phyloP scores from a whole-genome alignment of 2,888 invertebrate species.

The Lordiphosa fenestrarum region DNA sequence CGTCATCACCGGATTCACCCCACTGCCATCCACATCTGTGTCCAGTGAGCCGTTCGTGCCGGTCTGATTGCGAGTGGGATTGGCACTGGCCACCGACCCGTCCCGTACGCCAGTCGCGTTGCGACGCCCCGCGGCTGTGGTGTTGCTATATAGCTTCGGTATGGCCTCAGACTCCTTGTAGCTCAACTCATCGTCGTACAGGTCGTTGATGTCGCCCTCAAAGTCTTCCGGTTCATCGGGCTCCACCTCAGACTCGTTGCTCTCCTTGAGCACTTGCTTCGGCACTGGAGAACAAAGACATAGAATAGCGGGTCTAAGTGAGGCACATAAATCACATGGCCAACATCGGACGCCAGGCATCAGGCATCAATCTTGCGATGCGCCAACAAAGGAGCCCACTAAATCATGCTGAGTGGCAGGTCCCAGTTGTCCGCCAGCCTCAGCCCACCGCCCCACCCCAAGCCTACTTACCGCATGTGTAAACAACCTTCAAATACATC shows the following conservation, averaged over 20 bases:
- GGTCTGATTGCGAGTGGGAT: slow-evolving; percentile 48
- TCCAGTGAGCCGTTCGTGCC: slow-evolving; percentile 58
- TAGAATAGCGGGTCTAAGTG: slow-evolving; percentile 31
- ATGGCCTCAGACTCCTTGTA: slow-evolving; percentile 83
- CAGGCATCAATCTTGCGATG: slow-evolving; percentile 40
- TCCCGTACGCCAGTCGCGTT: slow-evolving; percentile 45
- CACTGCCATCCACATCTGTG: slow-evolving; percentile 60
- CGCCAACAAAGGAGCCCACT: slow-evolving; percentile 47
- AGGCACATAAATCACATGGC: slow-evolving; percentile 44
- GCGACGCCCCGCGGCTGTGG: slow-evolving; percentile 59
- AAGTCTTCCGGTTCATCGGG: slow-evolving; percentile 86
- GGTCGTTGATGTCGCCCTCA: slow-evolving; percentile 82
- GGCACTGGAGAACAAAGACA: slow-evolving; percentile 83
- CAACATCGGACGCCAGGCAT: slow-evolving; percentile 36
- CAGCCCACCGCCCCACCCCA: neutral
- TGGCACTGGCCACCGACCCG: slow-evolving; percentile 26
- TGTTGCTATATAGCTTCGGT: slow-evolving; percentile 80
- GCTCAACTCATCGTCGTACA: slow-evolving; percentile 82
- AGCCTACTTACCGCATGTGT: slow-evolving; percentile 89
- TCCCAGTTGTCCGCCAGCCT: slow-evolving; percentile 9
- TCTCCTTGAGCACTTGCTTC: slow-evolving; percentile 90
- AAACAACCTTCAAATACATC: slow-evolving; percentile 93
- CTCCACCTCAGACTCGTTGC: slow-evolving; percentile 89
- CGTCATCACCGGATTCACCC: slow-evolving; percentile 78
- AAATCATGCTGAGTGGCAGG: slow-evolving; percentile 50